Evolutionary conservation across 2,797 vertebrate genomes (phyloP).

Genomic region (Botia kubotai): DNA sequence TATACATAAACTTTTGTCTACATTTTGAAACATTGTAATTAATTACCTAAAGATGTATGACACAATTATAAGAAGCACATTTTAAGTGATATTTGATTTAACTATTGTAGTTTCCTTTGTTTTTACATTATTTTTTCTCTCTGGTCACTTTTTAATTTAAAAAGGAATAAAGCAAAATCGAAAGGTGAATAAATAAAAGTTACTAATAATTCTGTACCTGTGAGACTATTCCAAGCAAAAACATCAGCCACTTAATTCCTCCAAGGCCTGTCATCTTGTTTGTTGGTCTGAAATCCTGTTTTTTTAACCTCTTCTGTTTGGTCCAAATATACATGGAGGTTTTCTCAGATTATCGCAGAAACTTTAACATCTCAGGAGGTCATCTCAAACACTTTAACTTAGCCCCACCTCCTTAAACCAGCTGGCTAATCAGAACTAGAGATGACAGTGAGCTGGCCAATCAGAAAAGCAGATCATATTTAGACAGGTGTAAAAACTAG

Average conservation of each 20-base stretch:
- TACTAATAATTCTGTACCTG: constrained; percentile 68
- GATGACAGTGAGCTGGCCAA: constrained; percentile 43
- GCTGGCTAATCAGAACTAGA: constrained; percentile 63
- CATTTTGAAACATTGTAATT: too few relatives aligned
- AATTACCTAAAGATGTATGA: constrained; percentile 19
- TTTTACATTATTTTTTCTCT: not conserved
- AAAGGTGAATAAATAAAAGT: not conserved
- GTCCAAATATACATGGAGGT: constrained; percentile 50
- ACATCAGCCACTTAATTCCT: constrained; percentile 61
- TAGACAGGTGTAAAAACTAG: constrained; percentile 21
- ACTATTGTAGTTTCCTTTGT: not conserved
- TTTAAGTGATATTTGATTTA: not conserved
- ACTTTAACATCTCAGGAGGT: constrained; percentile 59
- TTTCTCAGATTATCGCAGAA: constrained; percentile 64
- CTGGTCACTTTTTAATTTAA: not conserved
- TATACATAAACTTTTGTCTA: not conserved
- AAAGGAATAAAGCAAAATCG: constrained; percentile 4
- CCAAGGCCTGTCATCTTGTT: constrained; percentile 60
- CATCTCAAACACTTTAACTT: constrained; percentile 62
- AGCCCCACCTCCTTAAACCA: constrained; percentile 62
- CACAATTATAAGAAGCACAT: constrained; percentile 56
- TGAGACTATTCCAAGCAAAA: constrained; percentile 66
- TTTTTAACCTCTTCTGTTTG: constrained; percentile 40
- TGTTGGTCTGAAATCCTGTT: constrained; percentile 24
- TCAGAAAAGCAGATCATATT: constrained; percentile 34